Conservation (phyloP, 2,113 vertebrate genomes). For the Alouatta palliata region DNA sequence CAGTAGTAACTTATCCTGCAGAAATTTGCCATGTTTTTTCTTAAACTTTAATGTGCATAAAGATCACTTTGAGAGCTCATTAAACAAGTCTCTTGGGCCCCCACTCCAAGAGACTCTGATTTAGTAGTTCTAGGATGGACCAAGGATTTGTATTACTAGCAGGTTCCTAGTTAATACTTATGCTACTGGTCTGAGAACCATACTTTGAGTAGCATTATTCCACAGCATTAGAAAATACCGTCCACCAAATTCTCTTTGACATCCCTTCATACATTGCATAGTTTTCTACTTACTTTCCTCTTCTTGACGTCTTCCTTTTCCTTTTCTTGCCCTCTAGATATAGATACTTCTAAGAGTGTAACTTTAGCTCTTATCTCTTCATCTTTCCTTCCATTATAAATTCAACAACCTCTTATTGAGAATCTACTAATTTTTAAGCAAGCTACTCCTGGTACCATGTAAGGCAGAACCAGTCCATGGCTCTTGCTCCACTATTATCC, state of each 20-base stretch:
- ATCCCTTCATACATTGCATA: neutral
- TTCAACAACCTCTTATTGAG: neutral
- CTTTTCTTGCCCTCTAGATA: neutral
- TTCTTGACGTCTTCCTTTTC: neutral
- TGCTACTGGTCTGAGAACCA: neutral
- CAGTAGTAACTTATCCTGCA: neutral
- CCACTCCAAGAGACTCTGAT: neutral
- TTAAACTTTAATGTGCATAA: neutral
- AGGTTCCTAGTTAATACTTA: neutral
- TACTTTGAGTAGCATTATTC: neutral
- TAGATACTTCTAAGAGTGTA: neutral
- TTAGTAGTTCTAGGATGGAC: neutral
- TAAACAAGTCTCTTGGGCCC: neutral
- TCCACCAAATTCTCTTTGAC: neutral
- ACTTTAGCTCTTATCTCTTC: constrained; percentile 6
- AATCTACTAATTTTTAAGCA: neutral
- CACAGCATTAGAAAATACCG: neutral
- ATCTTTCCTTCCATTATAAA: constrained; percentile 14
- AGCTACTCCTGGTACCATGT: neutral
- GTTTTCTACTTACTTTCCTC: neutral
- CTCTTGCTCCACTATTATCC: neutral
- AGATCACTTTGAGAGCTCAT: neutral
- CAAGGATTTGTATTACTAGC: neutral
- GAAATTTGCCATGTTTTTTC: neutral
- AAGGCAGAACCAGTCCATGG: neutral